A percentile compares a stretch with the other conserved stretches of the same genome.
These are phyloP conservation scores for Marronus borbonicus DNA, from an alignment of 2,888 invertebrate genomes.

Conservation along the genomic window DNA sequence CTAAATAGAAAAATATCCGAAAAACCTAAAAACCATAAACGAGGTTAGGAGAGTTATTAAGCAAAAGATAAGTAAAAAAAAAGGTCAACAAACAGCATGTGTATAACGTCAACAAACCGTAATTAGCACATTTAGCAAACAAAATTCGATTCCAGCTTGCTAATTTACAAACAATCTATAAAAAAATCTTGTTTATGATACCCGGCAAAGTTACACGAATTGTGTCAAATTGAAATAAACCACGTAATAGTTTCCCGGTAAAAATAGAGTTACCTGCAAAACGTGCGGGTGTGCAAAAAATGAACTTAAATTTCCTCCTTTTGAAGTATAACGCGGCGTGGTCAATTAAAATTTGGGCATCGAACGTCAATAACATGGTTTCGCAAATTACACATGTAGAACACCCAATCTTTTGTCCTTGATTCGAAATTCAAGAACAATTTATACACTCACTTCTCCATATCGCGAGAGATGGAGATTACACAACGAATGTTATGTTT, in stretches of 20 bases:
- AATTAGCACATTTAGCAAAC: constrained; percentile 1
- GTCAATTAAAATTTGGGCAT: background rate
- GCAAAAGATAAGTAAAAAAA: background rate
- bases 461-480: no score
- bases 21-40: background rate
- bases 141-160: background rate
- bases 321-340: background rate
- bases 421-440: constrained; percentile 15
- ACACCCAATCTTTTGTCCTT: constrained; percentile 16
- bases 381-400: background rate
- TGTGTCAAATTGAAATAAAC: no score
- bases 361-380: background rate
- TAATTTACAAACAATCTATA: no score
- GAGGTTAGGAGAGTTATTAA: background rate
- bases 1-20: no score
- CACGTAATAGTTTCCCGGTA: no score
- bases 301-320: no score
- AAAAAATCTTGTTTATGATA: no score
- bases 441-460: background rate
- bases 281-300: no score
- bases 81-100: constrained; percentile 8
- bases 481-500: background rate
- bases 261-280: no score
- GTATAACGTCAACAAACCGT: constrained; percentile 11
- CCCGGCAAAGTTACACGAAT: no score